phyloP scores from a whole-genome alignment of 1,140 invertebrate species.

The Patella vulgata region DNA sequence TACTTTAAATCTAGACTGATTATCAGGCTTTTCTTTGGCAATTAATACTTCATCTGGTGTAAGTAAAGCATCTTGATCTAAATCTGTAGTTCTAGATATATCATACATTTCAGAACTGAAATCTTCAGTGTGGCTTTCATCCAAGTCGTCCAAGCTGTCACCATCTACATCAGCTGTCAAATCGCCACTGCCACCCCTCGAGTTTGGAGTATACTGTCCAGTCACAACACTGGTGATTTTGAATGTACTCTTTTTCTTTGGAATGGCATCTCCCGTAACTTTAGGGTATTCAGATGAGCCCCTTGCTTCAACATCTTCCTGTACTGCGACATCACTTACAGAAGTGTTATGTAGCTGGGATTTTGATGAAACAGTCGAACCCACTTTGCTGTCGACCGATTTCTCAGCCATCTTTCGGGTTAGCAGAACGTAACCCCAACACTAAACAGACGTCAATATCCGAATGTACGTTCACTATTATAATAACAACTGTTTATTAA shows the following conservation, averaged over 20 bases:
- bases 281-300: neutral
- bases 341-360: neutral
- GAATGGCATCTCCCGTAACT: constrained; percentile 8
- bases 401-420: constrained; percentile 4
- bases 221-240: constrained; percentile 89
- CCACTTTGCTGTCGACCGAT: neutral
- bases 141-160: constrained; percentile 91
- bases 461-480: too few relatives aligned
- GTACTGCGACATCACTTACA: too few relatives aligned
- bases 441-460: too few relatives aligned
- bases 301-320: neutral
- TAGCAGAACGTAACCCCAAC: neutral
- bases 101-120: constrained; percentile 70
- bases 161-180: constrained; percentile 88
- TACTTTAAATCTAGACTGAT: constrained; percentile 80
- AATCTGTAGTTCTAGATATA: constrained; percentile 57
- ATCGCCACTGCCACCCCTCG: constrained; percentile 74
- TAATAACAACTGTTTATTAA: too few relatives aligned
- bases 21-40: constrained; percentile 37
- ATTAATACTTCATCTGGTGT: constrained; percentile 39
- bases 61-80: constrained; percentile 27
- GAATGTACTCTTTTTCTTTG: constrained; percentile 87
- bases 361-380: neutral
- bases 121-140: constrained; percentile 91
- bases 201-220: constrained; percentile 11